These are phyloP conservation scores for Pluvianellus socialis DNA, from an alignment of 2,113 vertebrate genomes.

Conservation along the genomic window DNA sequence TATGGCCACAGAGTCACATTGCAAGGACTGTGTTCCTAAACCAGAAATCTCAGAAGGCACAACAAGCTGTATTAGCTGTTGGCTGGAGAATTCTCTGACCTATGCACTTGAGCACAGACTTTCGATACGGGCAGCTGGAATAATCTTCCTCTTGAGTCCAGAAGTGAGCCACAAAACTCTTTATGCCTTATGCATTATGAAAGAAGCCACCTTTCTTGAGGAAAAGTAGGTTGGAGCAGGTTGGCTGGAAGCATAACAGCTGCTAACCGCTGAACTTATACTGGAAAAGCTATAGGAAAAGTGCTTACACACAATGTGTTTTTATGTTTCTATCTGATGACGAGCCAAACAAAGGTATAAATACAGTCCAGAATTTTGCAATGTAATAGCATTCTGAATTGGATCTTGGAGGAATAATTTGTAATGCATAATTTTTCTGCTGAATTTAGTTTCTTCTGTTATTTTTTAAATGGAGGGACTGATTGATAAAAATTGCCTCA, in stretches of 20 bases:
- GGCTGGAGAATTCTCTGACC: conserved; percentile 47
- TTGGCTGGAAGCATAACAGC: conserved; percentile 25
- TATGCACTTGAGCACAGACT: conserved; percentile 46
- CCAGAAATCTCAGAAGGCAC: conserved; percentile 6
- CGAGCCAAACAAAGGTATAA: conserved; percentile 19
- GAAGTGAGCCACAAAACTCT: conserved; percentile 34
- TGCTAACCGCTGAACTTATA: not conserved
- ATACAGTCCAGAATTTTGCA: conserved; percentile 5
- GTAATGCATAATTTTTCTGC: conserved; percentile 43
- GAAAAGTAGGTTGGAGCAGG: conserved; percentile 16
- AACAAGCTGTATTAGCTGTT: conserved; percentile 41
- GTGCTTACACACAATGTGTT: not conserved
- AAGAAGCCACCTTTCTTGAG: conserved; percentile 41
- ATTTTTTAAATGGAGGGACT: not conserved
- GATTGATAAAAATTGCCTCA: not conserved
- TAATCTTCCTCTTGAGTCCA: conserved; percentile 50
- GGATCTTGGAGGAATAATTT: conserved; percentile 42
- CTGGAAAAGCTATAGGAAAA: not conserved
- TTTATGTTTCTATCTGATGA: not conserved
- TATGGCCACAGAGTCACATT: conserved; percentile 9
- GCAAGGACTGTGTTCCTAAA: conserved; percentile 28
- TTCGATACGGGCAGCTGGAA: conserved; percentile 13
- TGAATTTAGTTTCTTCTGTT: conserved; percentile 7
- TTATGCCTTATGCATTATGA: conserved; percentile 47
- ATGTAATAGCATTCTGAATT: not conserved